Conservation (phyloP, 2,113 vertebrate genomes). For the Eurypyga helias region DNA sequence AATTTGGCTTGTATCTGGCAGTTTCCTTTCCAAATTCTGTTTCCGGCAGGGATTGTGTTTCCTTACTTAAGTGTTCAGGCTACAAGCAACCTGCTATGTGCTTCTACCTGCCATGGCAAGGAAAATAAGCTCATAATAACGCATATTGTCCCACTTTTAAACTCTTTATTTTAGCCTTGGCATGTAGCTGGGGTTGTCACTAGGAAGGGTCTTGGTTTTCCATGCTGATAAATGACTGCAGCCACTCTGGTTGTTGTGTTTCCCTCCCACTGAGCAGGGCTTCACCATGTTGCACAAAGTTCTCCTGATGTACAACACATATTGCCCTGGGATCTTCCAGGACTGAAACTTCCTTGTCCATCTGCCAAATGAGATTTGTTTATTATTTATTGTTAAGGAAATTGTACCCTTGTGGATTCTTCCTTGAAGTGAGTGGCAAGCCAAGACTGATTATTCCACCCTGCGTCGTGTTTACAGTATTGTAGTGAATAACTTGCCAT, state of each 20-base stretch:
- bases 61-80: neutral
- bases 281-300: neutral
- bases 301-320: fast-evolving
- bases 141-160: neutral
- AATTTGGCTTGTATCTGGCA: neutral
- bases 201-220: neutral
- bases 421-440: neutral
- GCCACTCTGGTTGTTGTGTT: neutral
- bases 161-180: neutral
- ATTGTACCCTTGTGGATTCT: neutral
- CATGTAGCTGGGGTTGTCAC: neutral
- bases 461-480: neutral
- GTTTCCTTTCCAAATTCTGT: neutral
- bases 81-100: neutral
- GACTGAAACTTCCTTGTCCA: neutral
- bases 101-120: neutral
- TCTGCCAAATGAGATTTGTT: neutral
- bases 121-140: neutral
- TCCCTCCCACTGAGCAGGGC: neutral
- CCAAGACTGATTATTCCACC: neutral
- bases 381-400: slow-evolving; percentile 31
- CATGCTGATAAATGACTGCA: neutral
- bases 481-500: slow-evolving; percentile 4
- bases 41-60: neutral
- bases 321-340: neutral